Percentiles rank a stretch among this genome's conserved stretches.
Evolutionary conservation across 2,888 invertebrate species (phyloP).

Genomic region (Caenorhabditis sp.): DNA sequence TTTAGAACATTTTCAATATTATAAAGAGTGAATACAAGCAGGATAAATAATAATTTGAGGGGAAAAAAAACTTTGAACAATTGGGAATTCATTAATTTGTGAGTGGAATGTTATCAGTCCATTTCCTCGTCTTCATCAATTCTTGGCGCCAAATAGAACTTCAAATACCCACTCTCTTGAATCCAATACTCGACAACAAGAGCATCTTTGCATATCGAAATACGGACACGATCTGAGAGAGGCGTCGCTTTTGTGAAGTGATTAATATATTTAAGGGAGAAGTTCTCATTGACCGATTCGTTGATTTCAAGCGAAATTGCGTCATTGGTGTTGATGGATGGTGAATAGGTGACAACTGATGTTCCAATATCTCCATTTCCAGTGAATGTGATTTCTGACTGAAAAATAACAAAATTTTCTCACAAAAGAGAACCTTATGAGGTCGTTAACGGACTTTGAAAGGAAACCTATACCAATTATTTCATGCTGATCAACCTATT

Average conservation of each 20-base stretch:
- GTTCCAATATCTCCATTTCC: constrained; percentile 86
- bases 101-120: constrained; percentile 15
- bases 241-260: constrained; percentile 97
- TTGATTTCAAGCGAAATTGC: constrained; percentile 86
- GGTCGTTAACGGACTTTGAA: too few species aligned
- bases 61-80: too few species aligned
- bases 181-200: constrained; percentile 80
- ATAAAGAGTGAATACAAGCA: too few species aligned
- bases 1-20: too few species aligned
- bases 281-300: constrained; percentile 93
- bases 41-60: too few species aligned
- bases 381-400: constrained; percentile 78
- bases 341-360: constrained; percentile 64
- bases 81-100: too few species aligned
- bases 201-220: constrained; percentile 65
- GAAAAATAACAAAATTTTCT: too few species aligned
- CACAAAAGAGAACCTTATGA: too few species aligned
- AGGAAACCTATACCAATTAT: too few species aligned
- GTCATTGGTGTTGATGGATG: constrained; percentile 45
- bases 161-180: constrained; percentile 87
- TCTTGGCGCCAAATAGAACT: constrained; percentile 97
- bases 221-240: constrained; percentile 73
- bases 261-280: constrained; percentile 88
- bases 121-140: constrained; percentile 81
- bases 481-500: too few species aligned